These are phyloP conservation scores for Diploptera punctata DNA, from an alignment of 2,888 invertebrate species.

Conservation along the genomic window DNA sequence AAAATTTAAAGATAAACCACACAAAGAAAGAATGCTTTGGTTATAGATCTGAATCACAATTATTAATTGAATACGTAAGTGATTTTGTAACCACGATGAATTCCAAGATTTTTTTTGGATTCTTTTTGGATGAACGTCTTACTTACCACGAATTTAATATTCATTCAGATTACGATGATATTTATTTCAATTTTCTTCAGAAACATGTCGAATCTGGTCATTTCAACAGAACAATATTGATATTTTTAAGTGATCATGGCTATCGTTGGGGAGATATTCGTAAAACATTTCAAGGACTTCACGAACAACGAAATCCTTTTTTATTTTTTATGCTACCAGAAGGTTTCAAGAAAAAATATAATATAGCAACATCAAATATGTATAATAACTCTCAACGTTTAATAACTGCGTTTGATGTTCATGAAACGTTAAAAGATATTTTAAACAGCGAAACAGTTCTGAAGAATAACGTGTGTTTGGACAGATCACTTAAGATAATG, in stretches of 20 bases:
- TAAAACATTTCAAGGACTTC: constrained; percentile 80
- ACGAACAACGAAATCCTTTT: constrained; percentile 89
- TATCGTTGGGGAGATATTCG: constrained; percentile 86
- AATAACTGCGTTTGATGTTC: constrained; percentile 85
- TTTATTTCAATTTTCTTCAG: constrained; percentile 65
- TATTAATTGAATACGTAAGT: constrained; percentile 72
- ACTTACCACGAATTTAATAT: constrained; percentile 86
- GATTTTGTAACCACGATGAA: constrained; percentile 67
- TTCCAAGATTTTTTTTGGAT: constrained; percentile 72
- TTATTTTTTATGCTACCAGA: constrained; percentile 75
- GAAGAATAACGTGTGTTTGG: constrained; percentile 54
- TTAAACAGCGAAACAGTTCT: constrained; percentile 60
- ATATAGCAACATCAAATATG: constrained; percentile 68
- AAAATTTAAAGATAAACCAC: constrained; percentile 69
- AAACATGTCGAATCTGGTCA: constrained; percentile 60
- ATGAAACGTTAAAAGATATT: constrained; percentile 78
- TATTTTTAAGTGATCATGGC: constrained; percentile 88
- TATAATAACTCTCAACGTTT: constrained; percentile 70
- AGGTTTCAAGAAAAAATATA: constrained; percentile 70
- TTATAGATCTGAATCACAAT: constrained; percentile 69
- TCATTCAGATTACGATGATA: constrained; percentile 74
- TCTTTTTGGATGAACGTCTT: constrained; percentile 84
- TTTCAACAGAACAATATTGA: constrained; percentile 69
- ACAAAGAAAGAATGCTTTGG: constrained; percentile 75
- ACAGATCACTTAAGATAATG: constrained; percentile 50